Evolutionary conservation across 2,113 vertebrate species (phyloP).

Genomic region (Cyprinodon brontotheroides): DNA sequence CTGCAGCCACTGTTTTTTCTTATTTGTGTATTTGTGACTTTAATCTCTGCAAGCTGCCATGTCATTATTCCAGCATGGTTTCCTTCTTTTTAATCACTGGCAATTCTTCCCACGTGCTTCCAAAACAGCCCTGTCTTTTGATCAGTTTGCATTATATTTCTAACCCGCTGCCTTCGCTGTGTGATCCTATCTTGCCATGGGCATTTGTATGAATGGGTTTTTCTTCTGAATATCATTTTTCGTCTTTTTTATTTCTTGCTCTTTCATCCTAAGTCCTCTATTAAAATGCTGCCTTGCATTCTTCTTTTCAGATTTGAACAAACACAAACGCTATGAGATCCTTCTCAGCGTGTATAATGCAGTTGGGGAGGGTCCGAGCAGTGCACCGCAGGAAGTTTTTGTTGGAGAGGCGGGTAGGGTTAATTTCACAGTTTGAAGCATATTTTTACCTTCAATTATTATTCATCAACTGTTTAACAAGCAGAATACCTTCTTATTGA

Average conservation of each 20-base stretch:
- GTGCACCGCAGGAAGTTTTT: slow-evolving; percentile 93
- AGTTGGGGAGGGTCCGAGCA: slow-evolving; percentile 91
- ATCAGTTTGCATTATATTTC: slow-evolving; percentile 44
- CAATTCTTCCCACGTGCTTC: slow-evolving; percentile 49
- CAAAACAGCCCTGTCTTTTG: slow-evolving; percentile 47
- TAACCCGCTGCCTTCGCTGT: slow-evolving; percentile 13
- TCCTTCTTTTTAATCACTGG: slow-evolving; percentile 52
- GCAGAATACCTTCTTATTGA: background rate
- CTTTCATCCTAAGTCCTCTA: slow-evolving; percentile 48
- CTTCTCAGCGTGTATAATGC: slow-evolving; percentile 95
- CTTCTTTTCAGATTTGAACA: slow-evolving; percentile 87
- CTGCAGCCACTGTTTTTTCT: slow-evolving; percentile 21
- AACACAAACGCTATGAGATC: slow-evolving; percentile 96
- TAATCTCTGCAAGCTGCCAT: slow-evolving; percentile 50
- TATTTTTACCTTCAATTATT: background rate
- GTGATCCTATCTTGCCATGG: slow-evolving; percentile 44
- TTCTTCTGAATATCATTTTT: slow-evolving; percentile 41
- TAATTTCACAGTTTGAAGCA: slow-evolving; percentile 2
- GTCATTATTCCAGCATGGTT: slow-evolving; percentile 48
- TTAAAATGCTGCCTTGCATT: slow-evolving; percentile 38
- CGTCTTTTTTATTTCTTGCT: slow-evolving; percentile 38
- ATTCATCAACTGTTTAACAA: background rate
- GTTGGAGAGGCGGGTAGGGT: slow-evolving; percentile 94
- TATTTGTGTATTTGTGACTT: slow-evolving; percentile 41
- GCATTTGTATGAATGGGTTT: slow-evolving; percentile 29